These are phyloP conservation scores for Lerista edwardsae DNA, from an alignment of 2,797 vertebrate species.

Conservation along the genomic window DNA sequence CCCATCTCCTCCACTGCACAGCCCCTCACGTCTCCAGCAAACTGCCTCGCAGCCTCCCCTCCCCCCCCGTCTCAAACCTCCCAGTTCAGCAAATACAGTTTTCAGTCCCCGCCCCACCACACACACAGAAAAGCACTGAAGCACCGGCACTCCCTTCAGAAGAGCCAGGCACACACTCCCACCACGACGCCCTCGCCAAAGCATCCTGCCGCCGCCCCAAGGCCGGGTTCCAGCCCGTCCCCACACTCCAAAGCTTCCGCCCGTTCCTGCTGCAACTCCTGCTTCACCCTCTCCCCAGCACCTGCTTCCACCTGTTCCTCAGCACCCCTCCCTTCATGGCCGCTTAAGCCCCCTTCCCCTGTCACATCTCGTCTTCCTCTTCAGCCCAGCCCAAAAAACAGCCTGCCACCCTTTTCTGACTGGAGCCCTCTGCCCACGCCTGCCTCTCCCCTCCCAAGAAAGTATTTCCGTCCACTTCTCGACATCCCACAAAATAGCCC, in stretches of 20 bases:
- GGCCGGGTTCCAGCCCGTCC: too few relatives aligned
- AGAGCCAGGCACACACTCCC: neutral
- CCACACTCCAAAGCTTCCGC: neutral
- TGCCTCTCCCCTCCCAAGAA: neutral
- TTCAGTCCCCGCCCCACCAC: neutral
- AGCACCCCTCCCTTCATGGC: neutral
- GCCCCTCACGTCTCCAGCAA: neutral
- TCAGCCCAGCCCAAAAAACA: neutral
- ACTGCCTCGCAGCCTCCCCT: neutral
- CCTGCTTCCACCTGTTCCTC: neutral
- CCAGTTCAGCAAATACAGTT: too few relatives aligned
- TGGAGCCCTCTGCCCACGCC: neutral
- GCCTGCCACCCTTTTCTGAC: too few relatives aligned
- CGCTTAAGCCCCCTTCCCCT: too few relatives aligned
- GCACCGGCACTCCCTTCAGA: too few relatives aligned
- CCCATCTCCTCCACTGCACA: constrained; percentile 19
- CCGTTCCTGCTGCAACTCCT: neutral
- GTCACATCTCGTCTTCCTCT: too few relatives aligned
- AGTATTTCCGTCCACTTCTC: too few relatives aligned
- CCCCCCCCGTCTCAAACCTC: too few relatives aligned
- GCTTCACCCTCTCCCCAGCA: neutral
- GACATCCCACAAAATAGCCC: neutral
- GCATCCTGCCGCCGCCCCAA: neutral
- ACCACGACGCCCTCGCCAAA: neutral
- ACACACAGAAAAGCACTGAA: too few relatives aligned